A percentile compares a stretch with the other conserved stretches of the same genome.
Conservation (phyloP, 1,140 invertebrate genomes). For the Oncopeltus fasciatus region DNA sequence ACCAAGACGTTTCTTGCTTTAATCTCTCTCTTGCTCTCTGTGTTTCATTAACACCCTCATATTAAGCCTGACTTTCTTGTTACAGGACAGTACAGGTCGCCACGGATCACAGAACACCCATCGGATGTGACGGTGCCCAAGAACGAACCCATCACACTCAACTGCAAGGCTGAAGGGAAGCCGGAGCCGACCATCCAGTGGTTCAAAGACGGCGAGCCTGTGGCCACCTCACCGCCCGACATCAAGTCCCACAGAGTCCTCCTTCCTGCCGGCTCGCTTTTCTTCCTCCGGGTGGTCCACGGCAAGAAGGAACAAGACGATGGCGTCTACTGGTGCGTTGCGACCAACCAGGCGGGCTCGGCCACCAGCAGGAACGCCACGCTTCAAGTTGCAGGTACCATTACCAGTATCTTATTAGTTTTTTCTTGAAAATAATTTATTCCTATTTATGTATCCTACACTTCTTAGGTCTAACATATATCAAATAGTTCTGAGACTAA, state of each 20-base stretch:
- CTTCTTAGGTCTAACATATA: too few species aligned
- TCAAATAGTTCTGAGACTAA: too few species aligned
- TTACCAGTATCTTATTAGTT: neutral
- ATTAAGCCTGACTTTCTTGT: too few species aligned
- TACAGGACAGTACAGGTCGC: conserved; percentile 18
- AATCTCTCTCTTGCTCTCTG: too few species aligned
- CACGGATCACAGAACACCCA: conserved; percentile 25
- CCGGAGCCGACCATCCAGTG: conserved; percentile 37
- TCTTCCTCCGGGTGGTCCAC: conserved; percentile 51
- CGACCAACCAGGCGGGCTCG: conserved; percentile 66
- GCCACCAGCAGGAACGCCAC: conserved; percentile 46
- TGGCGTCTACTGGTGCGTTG: conserved; percentile 76
- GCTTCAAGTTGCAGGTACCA: conserved; percentile 9
- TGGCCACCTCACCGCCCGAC: conserved; percentile 38
- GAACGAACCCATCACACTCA: conserved; percentile 75
- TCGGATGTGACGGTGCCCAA: conserved; percentile 46
- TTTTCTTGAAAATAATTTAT: too few species aligned
- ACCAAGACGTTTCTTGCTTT: too few species aligned
- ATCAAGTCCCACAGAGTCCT: conserved; percentile 23
- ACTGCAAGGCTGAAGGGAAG: conserved; percentile 81
- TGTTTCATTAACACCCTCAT: too few species aligned
- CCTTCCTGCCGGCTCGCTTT: conserved; percentile 24
- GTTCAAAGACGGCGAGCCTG: conserved; percentile 20
- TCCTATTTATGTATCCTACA: too few species aligned
- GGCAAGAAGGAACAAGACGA: conserved; percentile 70